Base-by-base conservation (phyloP, 2,888 invertebrate species). In the Tipula vernalis region DNA sequence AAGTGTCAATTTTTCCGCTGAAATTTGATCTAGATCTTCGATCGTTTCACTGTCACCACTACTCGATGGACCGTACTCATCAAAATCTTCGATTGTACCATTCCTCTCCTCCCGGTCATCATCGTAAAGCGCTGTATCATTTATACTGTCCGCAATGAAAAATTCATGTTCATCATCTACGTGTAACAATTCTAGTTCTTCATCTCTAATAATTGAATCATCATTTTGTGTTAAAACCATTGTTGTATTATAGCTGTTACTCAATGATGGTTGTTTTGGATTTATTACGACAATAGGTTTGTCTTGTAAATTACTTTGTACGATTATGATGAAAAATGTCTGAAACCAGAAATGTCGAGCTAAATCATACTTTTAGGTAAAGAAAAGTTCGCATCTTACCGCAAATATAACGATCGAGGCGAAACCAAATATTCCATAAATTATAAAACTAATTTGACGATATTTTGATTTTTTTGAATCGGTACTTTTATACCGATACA, bases 401-500 rank as follows among this genome's bases (percentile, higher is more conserved):
- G 47, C 42, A 44, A 86, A 86, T 86, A 86, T 86, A n/a, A 44
- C 42, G 42, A 86, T 86, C 12, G 44, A 86, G 12, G 44, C 44
- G 28, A 47, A 28, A 13, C 86, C 86, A 15, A 86, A 39, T 36
- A 86, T 39, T 57, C 86, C 57, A 86, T 86, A 86, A 57, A 86
- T 28, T n/a, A 41, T 39, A 57, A 57, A 36, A 36, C 36, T 51
- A 39, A 85, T 85, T 85, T 85, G 51, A 10, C 36, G 28, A 15
- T 51, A 15, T 57, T 86, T 86, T 13, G 44, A 36, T 57, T 86
- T 86, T 86, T 36, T 36, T 6, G 36, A 18, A 51, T 86, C 51
- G 10, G 51, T 39, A 36, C 57, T 51, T 39, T 86, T 36, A 57
- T 86, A 86, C 15, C 86, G 51, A 10, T 84, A 84, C 6, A 84